These are phyloP conservation scores for Chymomyza fuscimana DNA, from an alignment of 2,888 invertebrate species.

Conservation along the genomic window DNA sequence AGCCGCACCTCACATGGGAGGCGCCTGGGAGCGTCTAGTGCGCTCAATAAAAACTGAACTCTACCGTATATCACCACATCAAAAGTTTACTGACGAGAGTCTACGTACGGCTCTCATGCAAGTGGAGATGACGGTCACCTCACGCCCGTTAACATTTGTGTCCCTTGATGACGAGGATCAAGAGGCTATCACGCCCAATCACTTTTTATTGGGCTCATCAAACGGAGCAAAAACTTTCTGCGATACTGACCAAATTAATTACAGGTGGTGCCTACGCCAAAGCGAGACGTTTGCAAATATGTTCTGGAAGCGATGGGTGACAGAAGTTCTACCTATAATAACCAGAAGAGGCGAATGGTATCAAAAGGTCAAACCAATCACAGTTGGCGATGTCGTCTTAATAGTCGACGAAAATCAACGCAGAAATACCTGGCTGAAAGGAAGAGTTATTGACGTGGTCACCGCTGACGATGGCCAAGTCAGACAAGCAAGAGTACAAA, in stretches of 20 bases:
- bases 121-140: conserved; percentile 26
- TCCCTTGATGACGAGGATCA: conserved; percentile 8
- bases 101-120: conserved; percentile 24
- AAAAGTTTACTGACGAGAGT: conserved; percentile 31
- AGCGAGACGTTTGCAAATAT: too few relatives aligned
- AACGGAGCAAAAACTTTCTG: too few relatives aligned
- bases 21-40: too few relatives aligned
- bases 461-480: conserved; percentile 12
- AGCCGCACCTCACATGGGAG: too few relatives aligned
- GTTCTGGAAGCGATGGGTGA: too few relatives aligned
- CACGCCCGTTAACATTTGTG: conserved; percentile 16
- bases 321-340: background rate
- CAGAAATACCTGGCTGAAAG: conserved; percentile 4
- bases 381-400: conserved; percentile 14
- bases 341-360: conserved; percentile 5
- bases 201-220: conserved; percentile 20
- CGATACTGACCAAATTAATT: too few relatives aligned
- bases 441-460: conserved; percentile 9
- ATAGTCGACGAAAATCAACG: conserved; percentile 8
- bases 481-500: conserved; percentile 3
- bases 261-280: too few relatives aligned
- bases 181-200: conserved; percentile 37
- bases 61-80: conserved; percentile 28
- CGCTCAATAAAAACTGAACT: too few relatives aligned
- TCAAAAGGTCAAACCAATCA: conserved; percentile 2